Percentiles rank a stretch among this genome's conserved stretches.
Evolutionary conservation across 1,140 invertebrate genomes (phyloP).

Genomic region (Trichonephila clavata): DNA sequence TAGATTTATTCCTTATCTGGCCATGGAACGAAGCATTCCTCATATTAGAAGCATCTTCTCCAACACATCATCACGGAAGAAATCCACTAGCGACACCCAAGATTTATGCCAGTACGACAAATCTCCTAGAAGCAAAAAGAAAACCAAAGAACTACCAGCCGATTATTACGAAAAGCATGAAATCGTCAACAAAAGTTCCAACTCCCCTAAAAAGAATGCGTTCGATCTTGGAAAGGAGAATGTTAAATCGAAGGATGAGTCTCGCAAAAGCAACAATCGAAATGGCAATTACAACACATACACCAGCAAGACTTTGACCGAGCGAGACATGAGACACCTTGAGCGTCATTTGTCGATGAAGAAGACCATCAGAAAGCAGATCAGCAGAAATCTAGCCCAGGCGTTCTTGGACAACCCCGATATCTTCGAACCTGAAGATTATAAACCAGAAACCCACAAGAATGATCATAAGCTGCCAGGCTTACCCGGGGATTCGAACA

Average conservation of each 20-base stretch:
- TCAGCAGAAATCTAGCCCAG: slow-evolving; percentile 89
- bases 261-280: slow-evolving; percentile 31
- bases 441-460: slow-evolving; percentile 83
- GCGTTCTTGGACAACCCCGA: slow-evolving; percentile 89
- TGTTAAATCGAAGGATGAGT: slow-evolving; percentile 35
- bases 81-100: slow-evolving; percentile 55
- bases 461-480: slow-evolving; percentile 77
- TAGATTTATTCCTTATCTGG: not conserved
- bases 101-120: slow-evolving; percentile 73
- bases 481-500: slow-evolving; percentile 80
- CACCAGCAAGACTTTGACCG: slow-evolving; percentile 85
- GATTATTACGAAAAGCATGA: slow-evolving; percentile 53
- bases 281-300: slow-evolving; percentile 79
- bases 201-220: slow-evolving; percentile 45
- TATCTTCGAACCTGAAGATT: slow-evolving; percentile 85
- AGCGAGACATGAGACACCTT: slow-evolving; percentile 88
- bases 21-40: slow-evolving; percentile 86
- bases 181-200: not conserved
- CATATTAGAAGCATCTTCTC: slow-evolving; percentile 86
- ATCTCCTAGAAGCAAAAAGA: slow-evolving; percentile 56
- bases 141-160: slow-evolving; percentile 2
- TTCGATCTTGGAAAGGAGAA: slow-evolving; percentile 43
- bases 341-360: slow-evolving; percentile 92
- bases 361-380: slow-evolving; percentile 91
- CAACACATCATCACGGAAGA: slow-evolving; percentile 8